Base-by-base conservation (phyloP, 2,797 vertebrate species). In the Esox lucius region DNA sequence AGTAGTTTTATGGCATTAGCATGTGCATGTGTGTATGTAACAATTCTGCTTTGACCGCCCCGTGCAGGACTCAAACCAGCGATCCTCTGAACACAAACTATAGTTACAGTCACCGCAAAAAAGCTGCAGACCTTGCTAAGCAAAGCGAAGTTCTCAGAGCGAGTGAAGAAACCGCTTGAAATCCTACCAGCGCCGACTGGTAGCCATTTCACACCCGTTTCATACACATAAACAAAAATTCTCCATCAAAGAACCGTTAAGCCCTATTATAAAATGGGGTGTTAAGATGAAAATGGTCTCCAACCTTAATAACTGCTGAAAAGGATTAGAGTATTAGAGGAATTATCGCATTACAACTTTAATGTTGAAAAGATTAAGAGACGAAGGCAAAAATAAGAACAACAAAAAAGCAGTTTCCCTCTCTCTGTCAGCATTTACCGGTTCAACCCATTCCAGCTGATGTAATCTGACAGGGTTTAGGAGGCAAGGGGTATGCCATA, bases 391-490 rank as follows among this genome's bases (percentile, higher is more conserved):
- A 19, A n/a, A 11, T 59, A 22, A 24, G n/a, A n/a, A n/a, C n/a
- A 59, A 59, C 33, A 9, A 12, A 11, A 59, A n/a, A 59, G n/a
- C 22, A 59, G 22, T 22, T 59, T 56, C 51, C 22, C 56, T 53
- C 53, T 59, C n/a, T 59, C 53, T 9, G 53, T 59, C 53, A 59
- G 53, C 22, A 2, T 59, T 5, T 22, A 59, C 22, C 22, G 3
- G 56, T 24, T 59, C 22, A 59, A 59, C 56, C 56, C 56, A 59
- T 59, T 59, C n/a, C 56, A 11, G 19, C 17, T 56, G 53, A 56
- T 56, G 53, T 56, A 31, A 2, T 66, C 79, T 86, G 88, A 89
- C 85, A 88, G 83, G 64, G 39, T 86, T 89, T 85, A 87, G 85
- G 82, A 78, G 77, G 82, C 82, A 83, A 42, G 74, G 85, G 84